Percentiles rank a stretch among this genome's conserved stretches.
phyloP scores from a whole-genome alignment of 2,113 vertebrate genomes.

The Alaudala cheleensis region DNA sequence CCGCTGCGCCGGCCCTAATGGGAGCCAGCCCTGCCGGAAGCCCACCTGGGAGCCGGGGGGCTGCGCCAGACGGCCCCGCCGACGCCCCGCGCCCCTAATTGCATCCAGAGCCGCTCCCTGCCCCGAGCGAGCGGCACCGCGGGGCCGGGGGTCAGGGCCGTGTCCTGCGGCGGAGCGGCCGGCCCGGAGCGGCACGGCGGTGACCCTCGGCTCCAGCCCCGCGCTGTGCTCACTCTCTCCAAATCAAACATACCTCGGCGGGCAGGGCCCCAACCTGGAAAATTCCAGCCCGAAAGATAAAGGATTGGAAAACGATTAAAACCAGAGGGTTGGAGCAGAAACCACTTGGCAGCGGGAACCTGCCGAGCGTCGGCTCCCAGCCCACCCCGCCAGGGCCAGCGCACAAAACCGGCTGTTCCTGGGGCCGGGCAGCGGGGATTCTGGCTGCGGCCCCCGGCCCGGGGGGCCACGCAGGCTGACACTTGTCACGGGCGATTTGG shows the following conservation, averaged over 20 bases:
- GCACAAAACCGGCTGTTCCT: neutral
- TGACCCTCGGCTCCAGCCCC: slow-evolving; percentile 1
- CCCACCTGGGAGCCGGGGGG: slow-evolving; percentile 65
- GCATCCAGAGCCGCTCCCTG: slow-evolving; percentile 65
- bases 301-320: slow-evolving; percentile 69
- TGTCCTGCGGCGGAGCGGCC: neutral
- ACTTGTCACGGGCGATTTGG: neutral
- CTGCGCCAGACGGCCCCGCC: neutral
- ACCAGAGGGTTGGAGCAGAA: slow-evolving; percentile 59
- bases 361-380: slow-evolving; percentile 5
- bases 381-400: neutral
- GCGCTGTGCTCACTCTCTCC: neutral
- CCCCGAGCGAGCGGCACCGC: neutral
- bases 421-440: neutral
- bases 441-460: neutral
- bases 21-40: slow-evolving; percentile 75
- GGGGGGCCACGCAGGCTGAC: neutral
- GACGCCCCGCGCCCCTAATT: slow-evolving; percentile 51
- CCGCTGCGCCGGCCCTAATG: slow-evolving; percentile 52
- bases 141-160: neutral
- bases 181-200: neutral
- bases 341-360: slow-evolving; percentile 44
- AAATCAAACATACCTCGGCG: slow-evolving; percentile 58
- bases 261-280: slow-evolving; percentile 67
- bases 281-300: slow-evolving; percentile 66